phyloP scores from a whole-genome alignment of 2,113 vertebrate species.

The Onychostruthus taczanowskii region DNA sequence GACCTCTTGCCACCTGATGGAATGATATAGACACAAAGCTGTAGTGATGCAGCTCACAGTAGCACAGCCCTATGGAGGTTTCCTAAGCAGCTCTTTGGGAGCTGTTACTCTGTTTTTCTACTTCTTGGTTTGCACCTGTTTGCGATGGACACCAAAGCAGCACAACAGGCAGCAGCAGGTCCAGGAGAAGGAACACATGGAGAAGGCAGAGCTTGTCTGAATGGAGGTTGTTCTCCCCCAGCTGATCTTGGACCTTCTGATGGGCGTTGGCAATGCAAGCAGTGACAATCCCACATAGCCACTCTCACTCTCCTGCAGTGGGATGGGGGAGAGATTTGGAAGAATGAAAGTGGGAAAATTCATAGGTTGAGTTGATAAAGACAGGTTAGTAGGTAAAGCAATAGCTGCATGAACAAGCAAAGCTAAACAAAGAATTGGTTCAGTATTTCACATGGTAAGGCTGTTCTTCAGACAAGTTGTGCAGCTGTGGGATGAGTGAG shows the following conservation, averaged over 20 bases:
- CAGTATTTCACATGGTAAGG: background rate
- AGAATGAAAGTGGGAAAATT: background rate
- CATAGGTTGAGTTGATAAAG: background rate
- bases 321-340: background rate
- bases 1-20: background rate
- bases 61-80: background rate
- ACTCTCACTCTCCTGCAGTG: background rate
- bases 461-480: background rate
- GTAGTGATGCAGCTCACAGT: background rate
- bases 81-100: background rate
- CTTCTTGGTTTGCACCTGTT: background rate
- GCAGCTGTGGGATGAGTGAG: background rate
- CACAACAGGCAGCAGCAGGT: background rate
- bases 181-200: background rate
- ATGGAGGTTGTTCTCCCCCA: background rate
- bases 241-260: no score
- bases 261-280: background rate
- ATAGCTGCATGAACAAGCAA: background rate
- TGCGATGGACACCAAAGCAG: accelerated
- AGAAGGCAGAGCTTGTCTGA: background rate
- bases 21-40: background rate
- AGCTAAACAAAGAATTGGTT: background rate
- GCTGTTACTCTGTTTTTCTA: background rate
- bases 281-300: background rate
- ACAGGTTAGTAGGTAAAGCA: background rate